Percentiles rank a stretch among this genome's conserved stretches.
These are phyloP conservation scores for Lampropteryx suffumata DNA, from an alignment of 2,888 invertebrate species.

Conservation along the genomic window DNA sequence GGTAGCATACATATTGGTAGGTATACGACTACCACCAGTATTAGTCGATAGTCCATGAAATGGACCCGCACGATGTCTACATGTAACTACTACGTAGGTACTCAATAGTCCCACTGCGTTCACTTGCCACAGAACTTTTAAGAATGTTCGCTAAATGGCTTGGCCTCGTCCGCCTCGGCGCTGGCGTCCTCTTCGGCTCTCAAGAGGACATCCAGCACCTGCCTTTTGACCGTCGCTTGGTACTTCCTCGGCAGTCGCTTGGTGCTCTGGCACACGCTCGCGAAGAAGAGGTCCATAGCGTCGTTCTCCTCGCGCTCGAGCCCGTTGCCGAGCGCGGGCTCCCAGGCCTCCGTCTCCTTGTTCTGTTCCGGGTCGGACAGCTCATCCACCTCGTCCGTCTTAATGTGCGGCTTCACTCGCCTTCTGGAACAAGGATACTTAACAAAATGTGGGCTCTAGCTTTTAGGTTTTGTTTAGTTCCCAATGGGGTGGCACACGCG, in stretches of 20 bases:
- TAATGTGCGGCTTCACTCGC: slow-evolving; percentile 47
- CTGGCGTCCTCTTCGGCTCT: slow-evolving; percentile 65
- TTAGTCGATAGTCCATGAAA: no score
- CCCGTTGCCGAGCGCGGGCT: slow-evolving; percentile 33
- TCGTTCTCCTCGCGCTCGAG: slow-evolving; percentile 22
- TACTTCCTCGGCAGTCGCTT: slow-evolving; percentile 57
- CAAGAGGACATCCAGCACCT: slow-evolving; percentile 65
- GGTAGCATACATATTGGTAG: no score
- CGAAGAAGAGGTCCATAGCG: slow-evolving; percentile 72
- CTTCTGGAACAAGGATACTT: slow-evolving; percentile 42
- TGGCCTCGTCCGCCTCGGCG: slow-evolving; percentile 43
- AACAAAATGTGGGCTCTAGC: no score
- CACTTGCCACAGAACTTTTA: no score
- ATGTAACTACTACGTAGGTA: no score
- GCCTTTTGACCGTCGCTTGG: slow-evolving; percentile 60
- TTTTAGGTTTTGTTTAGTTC: no score
- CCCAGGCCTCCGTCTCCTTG: slow-evolving; percentile 49
- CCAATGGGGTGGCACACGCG: no score
- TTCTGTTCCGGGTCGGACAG: slow-evolving; percentile 46
- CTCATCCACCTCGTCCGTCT: slow-evolving; percentile 54
- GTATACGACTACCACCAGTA: no score
- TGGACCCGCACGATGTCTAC: no score
- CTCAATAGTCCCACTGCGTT: no score
- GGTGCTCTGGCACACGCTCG: slow-evolving; percentile 72
- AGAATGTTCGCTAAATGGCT: slow-evolving; percentile 4